phyloP scores from a whole-genome alignment of 2,888 invertebrate genomes.

The Balanococcus diminutus region DNA sequence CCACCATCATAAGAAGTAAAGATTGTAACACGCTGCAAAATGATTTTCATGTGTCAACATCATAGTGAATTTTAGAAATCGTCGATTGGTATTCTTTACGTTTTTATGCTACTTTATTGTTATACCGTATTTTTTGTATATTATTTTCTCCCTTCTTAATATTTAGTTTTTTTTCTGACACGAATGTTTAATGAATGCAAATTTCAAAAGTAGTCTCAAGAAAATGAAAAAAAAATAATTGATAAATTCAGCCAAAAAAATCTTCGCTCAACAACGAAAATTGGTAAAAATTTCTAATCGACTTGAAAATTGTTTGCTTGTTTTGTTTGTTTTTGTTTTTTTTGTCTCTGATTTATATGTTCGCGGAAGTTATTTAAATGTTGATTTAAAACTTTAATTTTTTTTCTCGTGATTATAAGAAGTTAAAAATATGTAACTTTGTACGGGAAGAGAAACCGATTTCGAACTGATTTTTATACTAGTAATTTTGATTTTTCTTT shows the following conservation, averaged over 20 bases:
- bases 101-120: conserved; percentile 10
- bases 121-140: neutral
- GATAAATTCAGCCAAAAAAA: too few species aligned
- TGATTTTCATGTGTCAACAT: neutral
- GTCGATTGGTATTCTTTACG: neutral
- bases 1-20: neutral
- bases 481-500: neutral
- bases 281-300: neutral
- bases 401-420: neutral
- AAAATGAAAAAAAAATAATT: neutral
- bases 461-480: neutral
- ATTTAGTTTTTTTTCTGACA: conserved; percentile 1
- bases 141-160: neutral
- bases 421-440: neutral
- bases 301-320: neutral
- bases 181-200: neutral
- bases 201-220: neutral
- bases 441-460: neutral
- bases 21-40: neutral
- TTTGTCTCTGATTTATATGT: neutral
- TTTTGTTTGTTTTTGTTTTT: neutral
- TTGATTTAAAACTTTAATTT: neutral
- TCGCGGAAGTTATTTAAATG: neutral
- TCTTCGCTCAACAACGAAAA: neutral
- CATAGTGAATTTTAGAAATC: neutral